Percentiles rank a stretch among this genome's conserved stretches.
Evolutionary conservation across 23 tunicate species (phyloP).

Genomic region (Oikopleura dioica): DNA sequence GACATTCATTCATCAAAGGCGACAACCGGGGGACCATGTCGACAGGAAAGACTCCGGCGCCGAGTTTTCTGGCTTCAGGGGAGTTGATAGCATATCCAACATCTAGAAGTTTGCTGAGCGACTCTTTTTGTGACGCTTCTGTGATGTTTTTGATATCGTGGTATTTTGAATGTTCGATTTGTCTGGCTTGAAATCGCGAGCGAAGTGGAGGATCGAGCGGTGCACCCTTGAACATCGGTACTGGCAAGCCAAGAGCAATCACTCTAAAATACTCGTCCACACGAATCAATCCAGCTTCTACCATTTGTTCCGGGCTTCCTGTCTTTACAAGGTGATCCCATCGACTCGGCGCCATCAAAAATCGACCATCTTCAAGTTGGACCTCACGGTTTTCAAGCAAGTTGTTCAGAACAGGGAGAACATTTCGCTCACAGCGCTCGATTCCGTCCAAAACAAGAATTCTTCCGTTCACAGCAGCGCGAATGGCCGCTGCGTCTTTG

Average conservation of each 20-base stretch:
- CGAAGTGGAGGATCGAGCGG: conserved; percentile 83
- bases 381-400: conserved; percentile 76
- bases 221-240: conserved; percentile 59
- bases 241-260: conserved; percentile 78
- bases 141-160: too few relatives aligned
- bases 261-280: conserved; percentile 68
- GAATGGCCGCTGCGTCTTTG: conserved; percentile 62
- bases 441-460: conserved; percentile 63
- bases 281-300: conserved; percentile 41
- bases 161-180: conserved; percentile 52
- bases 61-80: too few relatives aligned
- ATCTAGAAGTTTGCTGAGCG: too few relatives aligned
- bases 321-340: conserved; percentile 53
- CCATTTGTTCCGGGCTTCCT: too few relatives aligned
- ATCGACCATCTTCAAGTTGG: conserved; percentile 86
- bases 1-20: too few relatives aligned
- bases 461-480: conserved; percentile 57
- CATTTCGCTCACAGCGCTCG: conserved; percentile 77
- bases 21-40: too few relatives aligned
- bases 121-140: too few relatives aligned
- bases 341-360: conserved; percentile 49
- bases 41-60: too few relatives aligned
- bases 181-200: conserved; percentile 85
- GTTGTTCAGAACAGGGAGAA: conserved; percentile 67
- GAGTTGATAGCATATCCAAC: too few relatives aligned